Base-by-base conservation (phyloP, 2,113 vertebrate genomes). In the Heliornis fulica region DNA sequence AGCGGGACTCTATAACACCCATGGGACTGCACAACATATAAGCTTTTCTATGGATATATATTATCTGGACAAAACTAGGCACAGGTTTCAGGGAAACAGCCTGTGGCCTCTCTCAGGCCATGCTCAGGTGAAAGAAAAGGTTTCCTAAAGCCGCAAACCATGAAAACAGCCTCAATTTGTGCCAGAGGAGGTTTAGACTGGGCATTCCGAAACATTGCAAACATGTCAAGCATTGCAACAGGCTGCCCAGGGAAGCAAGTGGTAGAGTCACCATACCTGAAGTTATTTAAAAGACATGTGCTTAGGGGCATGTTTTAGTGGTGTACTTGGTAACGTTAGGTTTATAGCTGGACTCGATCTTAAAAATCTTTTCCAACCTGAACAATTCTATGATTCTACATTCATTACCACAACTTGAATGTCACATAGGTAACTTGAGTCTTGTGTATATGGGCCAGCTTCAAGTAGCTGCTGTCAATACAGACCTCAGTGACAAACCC, bases 31-130 rank as follows among this genome's bases (percentile, higher is more conserved):
- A 84, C 5, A 16, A 82, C 5, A 15, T 16, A 1, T 1, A n/a
- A 29, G 1, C 5, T 63, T 53, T 36, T 38, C 29, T 61, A 36
- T 45, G 70, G 28, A 20, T n/a, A 50, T 1, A 11, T 0, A 0
- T 53, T 69, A 54, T 32, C 40, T 51, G 38, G 38, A 63, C 34
- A 63, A 70, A 19, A 46, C 5, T 19, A 11, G 40, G 51, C 41
- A 59, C 9, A 45, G 21, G 10, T 51, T 87, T 75, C 78, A 68
- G 46, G 34, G 8, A 9, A 77, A 51, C 8, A 66, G 26, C 19
- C 26, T 8, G 5, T 36, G n/a, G 60, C 13, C 7, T 56, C 53
- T 83, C 20, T 53, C 21, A 63, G 28, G 36, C 32, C 60, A 34
- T 21, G 15, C 26, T 51, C 56, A 70, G 32, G 32, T 78, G 29